phyloP scores from a whole-genome alignment of 2,113 vertebrate genomes.

The Ictalurus furcatus region DNA sequence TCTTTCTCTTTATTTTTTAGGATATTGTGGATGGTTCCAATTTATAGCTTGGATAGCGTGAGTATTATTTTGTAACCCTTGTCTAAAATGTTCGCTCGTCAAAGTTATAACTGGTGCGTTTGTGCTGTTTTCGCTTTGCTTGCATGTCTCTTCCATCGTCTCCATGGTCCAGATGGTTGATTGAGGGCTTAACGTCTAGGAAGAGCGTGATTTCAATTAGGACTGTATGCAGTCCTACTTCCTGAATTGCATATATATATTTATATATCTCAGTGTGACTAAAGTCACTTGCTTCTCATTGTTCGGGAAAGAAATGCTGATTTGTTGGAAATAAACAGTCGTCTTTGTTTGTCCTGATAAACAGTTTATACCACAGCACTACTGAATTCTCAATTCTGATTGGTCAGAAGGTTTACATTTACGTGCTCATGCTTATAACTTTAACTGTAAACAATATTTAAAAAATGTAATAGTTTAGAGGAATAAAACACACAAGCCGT shows the following conservation, averaged over 20 bases:
- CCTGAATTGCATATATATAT: background rate
- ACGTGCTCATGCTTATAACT: background rate
- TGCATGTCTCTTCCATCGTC: background rate
- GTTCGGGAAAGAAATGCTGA: background rate
- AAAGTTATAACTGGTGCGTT: background rate
- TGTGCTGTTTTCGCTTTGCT: background rate
- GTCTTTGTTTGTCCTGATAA: background rate
- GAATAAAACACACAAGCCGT: background rate
- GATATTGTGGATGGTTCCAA: constrained; percentile 99
- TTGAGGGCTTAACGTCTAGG: background rate
- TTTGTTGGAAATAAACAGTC: constrained; percentile 42
- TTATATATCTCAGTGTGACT: background rate
- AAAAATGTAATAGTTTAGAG: background rate
- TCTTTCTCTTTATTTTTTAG: constrained; percentile 66
- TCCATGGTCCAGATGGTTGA: background rate
- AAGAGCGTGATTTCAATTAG: constrained; percentile 10
- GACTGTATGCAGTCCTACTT: background rate
- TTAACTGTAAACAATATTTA: background rate
- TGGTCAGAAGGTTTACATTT: background rate
- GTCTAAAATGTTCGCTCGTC: background rate
- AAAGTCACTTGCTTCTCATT: constrained; percentile 2
- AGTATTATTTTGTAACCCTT: constrained; percentile 68
- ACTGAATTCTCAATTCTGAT: background rate
- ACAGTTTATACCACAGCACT: background rate
- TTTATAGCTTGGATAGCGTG: constrained; percentile 98